phyloP scores from a whole-genome alignment of 2,888 invertebrate species.

The Lasioglossum lativentre region DNA sequence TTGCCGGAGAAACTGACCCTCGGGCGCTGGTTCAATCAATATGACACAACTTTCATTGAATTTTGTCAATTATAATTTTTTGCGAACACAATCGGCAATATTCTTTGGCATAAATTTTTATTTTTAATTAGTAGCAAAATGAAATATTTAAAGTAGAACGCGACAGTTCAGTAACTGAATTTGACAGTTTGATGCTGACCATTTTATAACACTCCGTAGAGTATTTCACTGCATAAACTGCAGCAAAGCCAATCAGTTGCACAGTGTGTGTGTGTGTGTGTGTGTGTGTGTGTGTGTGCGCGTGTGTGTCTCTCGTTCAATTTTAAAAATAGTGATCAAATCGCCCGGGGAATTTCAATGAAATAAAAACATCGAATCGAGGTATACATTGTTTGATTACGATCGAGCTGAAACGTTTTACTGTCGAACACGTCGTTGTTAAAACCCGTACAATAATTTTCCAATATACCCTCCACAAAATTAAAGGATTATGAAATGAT shows the following conservation, averaged over 20 bases:
- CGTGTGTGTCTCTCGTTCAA: not conserved
- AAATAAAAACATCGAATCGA: not conserved
- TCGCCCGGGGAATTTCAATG: not conserved
- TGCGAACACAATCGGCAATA: too few relatives aligned
- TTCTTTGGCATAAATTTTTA: not conserved
- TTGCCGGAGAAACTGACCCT: not conserved
- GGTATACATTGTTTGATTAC: not conserved
- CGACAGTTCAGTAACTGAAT: not conserved
- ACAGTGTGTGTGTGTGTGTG: too few relatives aligned
- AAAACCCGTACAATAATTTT: not conserved
- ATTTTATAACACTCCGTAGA: not conserved
- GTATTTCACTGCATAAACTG: not conserved
- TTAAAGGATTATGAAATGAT: not conserved
- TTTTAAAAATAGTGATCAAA: not conserved
- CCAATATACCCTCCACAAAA: not conserved
- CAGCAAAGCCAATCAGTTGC: not conserved
- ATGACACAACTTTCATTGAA: too few relatives aligned
- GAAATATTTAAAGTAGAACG: not conserved
- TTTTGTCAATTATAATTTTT: too few relatives aligned
- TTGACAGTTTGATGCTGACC: not conserved
- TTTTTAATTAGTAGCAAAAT: not conserved
- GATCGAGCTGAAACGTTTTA: not conserved
- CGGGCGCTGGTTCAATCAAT: not conserved
- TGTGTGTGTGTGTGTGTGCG: too few relatives aligned
- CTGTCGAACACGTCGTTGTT: not conserved